Percentiles rank a stretch among this genome's conserved stretches.
Evolutionary conservation across 2,797 vertebrate genomes (phyloP).

Genomic region (Aythya fuligula): DNA sequence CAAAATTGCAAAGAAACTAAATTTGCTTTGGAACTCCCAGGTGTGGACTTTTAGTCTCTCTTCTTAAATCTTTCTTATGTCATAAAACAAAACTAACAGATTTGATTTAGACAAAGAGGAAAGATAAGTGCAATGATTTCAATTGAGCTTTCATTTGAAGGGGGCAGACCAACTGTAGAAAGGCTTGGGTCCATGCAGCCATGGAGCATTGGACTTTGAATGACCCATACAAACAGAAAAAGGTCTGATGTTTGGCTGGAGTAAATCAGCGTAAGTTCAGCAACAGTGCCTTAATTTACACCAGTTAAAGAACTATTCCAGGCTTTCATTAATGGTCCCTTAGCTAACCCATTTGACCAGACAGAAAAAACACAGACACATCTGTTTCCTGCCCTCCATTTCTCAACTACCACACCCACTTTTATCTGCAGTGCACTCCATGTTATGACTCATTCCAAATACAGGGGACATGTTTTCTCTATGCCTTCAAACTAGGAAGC

Average conservation of each 20-base stretch:
- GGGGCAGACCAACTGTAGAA: rapidly evolving
- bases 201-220: rapidly evolving
- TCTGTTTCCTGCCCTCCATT: constrained; percentile 59
- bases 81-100: not conserved
- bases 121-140: not conserved
- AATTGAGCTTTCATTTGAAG: not conserved
- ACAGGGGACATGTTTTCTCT: not conserved
- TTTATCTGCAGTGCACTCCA: constrained; percentile 32
- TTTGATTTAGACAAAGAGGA: not conserved
- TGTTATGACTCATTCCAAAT: constrained; percentile 31
- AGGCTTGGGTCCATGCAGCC: not conserved
- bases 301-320: not conserved
- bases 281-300: not conserved
- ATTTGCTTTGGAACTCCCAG: not conserved
- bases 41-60: not conserved
- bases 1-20: not conserved
- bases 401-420: constrained; percentile 30
- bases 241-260: not conserved
- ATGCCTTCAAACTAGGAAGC: not conserved
- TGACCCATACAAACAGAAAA: not conserved
- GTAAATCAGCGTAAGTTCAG: not conserved
- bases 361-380: constrained; percentile 44
- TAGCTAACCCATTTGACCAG: constrained; percentile 26
- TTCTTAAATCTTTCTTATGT: not conserved
- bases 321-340: not conserved